Percentiles rank a stretch among this genome's conserved stretches.
Conservation (phyloP, 2,888 invertebrate genomes). For the Punctoribates punctum region DNA sequence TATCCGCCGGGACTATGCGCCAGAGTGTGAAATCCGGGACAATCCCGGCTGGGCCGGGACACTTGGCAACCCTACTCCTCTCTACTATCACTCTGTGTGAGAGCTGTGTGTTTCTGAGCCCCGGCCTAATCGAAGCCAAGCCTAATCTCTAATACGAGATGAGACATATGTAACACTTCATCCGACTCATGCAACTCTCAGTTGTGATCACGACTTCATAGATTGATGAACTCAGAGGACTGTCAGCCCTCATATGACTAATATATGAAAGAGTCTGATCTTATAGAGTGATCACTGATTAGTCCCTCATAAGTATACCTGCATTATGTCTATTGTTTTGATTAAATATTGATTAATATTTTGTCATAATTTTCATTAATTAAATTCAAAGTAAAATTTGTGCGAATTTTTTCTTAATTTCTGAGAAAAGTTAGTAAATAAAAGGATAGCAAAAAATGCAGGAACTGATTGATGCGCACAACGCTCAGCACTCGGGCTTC, state of each 20-base stretch:
- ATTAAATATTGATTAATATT: neutral
- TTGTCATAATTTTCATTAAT: neutral
- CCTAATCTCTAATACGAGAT: conserved; percentile 20
- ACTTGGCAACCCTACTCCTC: no score
- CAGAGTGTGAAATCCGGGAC: no score
- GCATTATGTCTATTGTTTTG: neutral
- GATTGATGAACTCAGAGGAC: conserved; percentile 1
- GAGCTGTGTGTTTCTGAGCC: neutral
- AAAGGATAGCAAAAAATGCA: conserved; percentile 1
- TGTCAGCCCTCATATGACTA: conserved; percentile 17
- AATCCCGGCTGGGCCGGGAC: no score
- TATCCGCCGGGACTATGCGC: no score
- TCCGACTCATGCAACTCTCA: neutral
- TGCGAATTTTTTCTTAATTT: neutral
- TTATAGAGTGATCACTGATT: neutral
- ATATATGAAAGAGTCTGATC: neutral
- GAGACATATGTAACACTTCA: conserved; percentile 31
- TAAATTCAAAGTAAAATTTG: conserved; percentile 17
- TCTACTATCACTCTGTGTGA: neutral
- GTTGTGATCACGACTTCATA: conserved; percentile 15
- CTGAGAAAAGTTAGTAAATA: neutral
- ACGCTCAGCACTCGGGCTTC: conserved; percentile 15
- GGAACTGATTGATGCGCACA: conserved; percentile 21
- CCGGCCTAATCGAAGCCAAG: neutral
- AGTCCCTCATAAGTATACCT: conserved; percentile 18